Evolutionary conservation across 2,797 vertebrate genomes (phyloP).

Genomic region (Caiman crocodilus): DNA sequence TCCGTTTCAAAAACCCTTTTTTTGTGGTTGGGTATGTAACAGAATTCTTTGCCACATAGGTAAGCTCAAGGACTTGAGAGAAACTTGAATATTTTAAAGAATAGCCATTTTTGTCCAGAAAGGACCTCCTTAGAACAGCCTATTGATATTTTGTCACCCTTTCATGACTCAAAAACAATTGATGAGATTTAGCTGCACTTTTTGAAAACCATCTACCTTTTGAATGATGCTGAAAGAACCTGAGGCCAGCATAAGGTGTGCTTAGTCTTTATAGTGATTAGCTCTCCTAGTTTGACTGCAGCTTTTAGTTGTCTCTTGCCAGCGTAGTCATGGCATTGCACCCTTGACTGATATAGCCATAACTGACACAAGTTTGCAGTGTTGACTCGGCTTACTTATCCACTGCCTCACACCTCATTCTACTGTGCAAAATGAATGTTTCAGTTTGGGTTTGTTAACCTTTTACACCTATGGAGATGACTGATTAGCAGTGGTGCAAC

Average conservation of each 20-base stretch:
- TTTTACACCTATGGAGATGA: not conserved
- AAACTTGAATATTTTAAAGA: not conserved
- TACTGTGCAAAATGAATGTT: not conserved
- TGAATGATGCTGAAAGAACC: not conserved
- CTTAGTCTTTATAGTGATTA: slow-evolving; percentile 28
- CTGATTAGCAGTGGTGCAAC: no score
- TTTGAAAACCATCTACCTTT: not conserved
- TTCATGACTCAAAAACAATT: no score
- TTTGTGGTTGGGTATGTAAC: not conserved
- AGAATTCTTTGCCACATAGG: slow-evolving; percentile 12
- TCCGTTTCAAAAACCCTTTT: not conserved
- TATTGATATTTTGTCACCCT: no score
- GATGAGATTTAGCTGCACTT: not conserved
- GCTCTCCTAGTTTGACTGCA: no score
- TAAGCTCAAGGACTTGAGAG: slow-evolving; percentile 18
- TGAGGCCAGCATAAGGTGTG: not conserved
- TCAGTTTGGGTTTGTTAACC: no score
- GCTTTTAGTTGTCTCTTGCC: not conserved
- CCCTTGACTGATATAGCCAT: not conserved
- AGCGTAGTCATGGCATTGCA: not conserved
- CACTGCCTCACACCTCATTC: not conserved
- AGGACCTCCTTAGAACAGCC: no score
- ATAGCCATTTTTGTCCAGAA: no score
- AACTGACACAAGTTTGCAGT: not conserved
- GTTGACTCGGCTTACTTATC: not conserved